These are phyloP conservation scores for Syritta pipiens DNA, from an alignment of 2,888 invertebrate genomes.

Conservation along the genomic window DNA sequence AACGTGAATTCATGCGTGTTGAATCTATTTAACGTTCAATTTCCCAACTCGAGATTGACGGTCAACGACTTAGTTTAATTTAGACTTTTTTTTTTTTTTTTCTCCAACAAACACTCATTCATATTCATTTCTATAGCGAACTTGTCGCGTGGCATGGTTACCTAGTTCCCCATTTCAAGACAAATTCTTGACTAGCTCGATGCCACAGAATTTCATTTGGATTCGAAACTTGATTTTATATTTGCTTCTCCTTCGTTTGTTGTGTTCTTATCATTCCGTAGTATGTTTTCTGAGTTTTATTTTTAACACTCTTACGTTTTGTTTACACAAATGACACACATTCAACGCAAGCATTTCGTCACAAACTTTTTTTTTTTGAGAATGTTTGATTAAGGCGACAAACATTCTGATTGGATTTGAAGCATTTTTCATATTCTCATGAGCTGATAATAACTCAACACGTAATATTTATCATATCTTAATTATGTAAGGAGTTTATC, in stretches of 20 bases:
- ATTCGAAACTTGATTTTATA: neutral
- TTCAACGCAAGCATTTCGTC: neutral
- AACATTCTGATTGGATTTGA: neutral
- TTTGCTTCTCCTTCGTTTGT: too few species aligned
- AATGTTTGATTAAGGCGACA: neutral
- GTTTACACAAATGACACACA: constrained; percentile 1
- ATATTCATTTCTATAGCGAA: neutral
- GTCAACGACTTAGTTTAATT: too few species aligned
- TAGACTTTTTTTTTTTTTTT: neutral
- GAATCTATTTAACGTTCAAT: too few species aligned
- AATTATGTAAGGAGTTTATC: too few species aligned
- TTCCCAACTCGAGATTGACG: neutral
- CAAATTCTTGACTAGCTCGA: too few species aligned
- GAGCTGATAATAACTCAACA: too few species aligned
- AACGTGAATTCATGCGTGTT: too few species aligned
- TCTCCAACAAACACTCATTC: too few species aligned
- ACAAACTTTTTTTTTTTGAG: neutral
- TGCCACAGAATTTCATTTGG: neutral
- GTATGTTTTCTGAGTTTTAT: neutral
- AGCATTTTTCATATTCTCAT: too few species aligned
- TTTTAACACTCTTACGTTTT: neutral
- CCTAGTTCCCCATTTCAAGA: neutral
- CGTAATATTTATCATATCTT: too few species aligned
- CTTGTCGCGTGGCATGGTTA: neutral
- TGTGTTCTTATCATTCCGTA: neutral